Evolutionary conservation across 2,113 vertebrate genomes (phyloP).

Genomic region (Vulpes vulpes): DNA sequence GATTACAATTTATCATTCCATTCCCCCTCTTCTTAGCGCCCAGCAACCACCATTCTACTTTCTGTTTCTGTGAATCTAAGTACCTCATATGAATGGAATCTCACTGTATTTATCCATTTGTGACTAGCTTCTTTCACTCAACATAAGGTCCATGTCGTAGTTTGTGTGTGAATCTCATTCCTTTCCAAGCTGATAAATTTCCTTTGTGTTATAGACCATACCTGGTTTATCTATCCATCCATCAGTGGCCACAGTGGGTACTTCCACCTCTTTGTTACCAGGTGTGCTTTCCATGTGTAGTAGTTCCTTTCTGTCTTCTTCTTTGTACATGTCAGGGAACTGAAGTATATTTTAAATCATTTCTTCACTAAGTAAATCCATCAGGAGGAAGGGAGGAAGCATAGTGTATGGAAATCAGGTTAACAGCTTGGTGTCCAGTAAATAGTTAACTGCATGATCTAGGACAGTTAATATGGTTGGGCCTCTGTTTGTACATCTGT

Average conservation of each 20-base stretch:
- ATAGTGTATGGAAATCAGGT: background rate
- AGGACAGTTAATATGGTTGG: background rate
- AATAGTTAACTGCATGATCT: background rate
- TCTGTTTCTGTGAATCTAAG: background rate
- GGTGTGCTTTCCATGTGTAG: background rate
- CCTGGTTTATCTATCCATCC: background rate
- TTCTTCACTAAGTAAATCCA: background rate
- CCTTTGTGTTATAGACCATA: background rate
- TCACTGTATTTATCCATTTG: background rate
- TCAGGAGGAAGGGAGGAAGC: background rate
- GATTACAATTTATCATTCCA: background rate
- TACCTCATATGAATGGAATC: background rate
- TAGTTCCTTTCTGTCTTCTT: background rate
- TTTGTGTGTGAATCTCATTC: background rate
- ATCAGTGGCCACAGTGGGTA: too few species aligned
- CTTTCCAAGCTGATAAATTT: background rate
- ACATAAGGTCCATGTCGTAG: background rate
- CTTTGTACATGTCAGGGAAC: background rate
- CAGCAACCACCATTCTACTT: background rate
- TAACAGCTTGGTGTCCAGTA: background rate
- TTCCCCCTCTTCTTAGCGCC: background rate
- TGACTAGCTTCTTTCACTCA: background rate
- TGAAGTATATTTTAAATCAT: background rate
- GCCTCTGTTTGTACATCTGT: background rate
- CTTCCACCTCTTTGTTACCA: background rate